These are phyloP conservation scores for Hypanus sabinus DNA, from an alignment of 2,113 vertebrate genomes.

Conservation along the genomic window DNA sequence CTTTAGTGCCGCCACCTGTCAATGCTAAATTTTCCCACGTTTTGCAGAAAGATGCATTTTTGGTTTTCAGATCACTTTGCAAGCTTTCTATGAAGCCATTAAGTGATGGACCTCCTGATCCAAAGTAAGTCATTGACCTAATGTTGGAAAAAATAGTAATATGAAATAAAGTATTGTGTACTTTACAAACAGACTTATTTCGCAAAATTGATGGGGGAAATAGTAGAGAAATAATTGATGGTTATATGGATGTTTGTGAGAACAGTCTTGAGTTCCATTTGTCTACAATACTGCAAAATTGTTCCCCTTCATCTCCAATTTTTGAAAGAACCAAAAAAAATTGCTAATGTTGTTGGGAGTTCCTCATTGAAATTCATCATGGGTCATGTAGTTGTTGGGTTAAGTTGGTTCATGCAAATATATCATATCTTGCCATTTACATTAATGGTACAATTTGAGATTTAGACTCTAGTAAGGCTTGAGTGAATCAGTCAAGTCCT, in stretches of 20 bases:
- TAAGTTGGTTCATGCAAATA: neutral
- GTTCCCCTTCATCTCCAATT: too few relatives aligned
- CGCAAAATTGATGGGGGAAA: neutral
- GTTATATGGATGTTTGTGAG: neutral
- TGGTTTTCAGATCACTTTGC: constrained; percentile 91
- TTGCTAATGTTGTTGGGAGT: neutral
- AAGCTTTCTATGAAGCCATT: constrained; percentile 97
- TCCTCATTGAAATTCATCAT: neutral
- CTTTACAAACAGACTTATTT: neutral
- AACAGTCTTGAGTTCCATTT: neutral
- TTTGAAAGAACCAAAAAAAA: neutral
- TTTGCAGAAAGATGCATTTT: constrained; percentile 92
- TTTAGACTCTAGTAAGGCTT: neutral
- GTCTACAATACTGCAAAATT: neutral
- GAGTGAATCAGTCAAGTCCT: neutral
- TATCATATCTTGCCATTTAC: neutral
- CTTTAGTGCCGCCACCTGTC: constrained; percentile 58
- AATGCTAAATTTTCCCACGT: constrained; percentile 80
- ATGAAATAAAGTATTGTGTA: neutral
- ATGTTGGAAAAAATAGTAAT: too few relatives aligned
- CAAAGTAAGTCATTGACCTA: constrained; percentile 65
- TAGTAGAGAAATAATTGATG: neutral
- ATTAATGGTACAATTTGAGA: too few relatives aligned
- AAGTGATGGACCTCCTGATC: constrained; percentile 94
- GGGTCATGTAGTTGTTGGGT: neutral